Evolutionary conservation across 2,888 invertebrate genomes (phyloP), one percentile per base, ranked within the genome.

Genomic region (Heliconius charithonia): DNA sequence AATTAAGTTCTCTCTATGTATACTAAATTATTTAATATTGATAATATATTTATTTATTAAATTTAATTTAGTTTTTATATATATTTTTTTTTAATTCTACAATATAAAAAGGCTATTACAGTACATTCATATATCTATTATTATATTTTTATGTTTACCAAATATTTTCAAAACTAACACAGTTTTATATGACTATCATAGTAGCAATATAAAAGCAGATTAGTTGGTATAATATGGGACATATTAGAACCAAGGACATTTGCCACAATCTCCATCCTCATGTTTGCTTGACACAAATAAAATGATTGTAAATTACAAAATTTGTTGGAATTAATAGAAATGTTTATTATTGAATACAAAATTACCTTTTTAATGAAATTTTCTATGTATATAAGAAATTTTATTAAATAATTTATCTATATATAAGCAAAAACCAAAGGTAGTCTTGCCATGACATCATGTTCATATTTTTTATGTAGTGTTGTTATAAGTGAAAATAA

Each of bases 391-490:
- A 3, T 10, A 56, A n/a, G 10, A 56, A 56, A 22, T 22, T 22
- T 22, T 9, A 56, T 56, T 22, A 56, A 56, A 56, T 56, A 56
- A n/a, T 56, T 56, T 22, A 51, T 19, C 45, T 51, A 4, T 67
- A 69, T 16, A 25, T 25, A 25, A 69, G 25, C 7, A 41, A 25
- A 69, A 16, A 41, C 67, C 67, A 69, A 69, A 69, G 67, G 67
- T 25, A 25, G 25, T 41, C 13, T 37, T 67, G 12, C 67, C 67
- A 69, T 69, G 67, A 69, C 67, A 69, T 29, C 66, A 32, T 69
- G 41, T 69, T 69, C 37, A 67, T 7, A 41, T 41, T 41, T 69
- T 37, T 37, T 12, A 32, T 67, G 12, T 37, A 67, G 4, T 22
- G 10, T 32, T 67, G 12, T 37, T 67, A 32, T 65, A 65, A 27